Conservation (phyloP, 30 jellyfish, hydroid and myxozoan genomes). For the Phacellophora camtschatica region DNA sequence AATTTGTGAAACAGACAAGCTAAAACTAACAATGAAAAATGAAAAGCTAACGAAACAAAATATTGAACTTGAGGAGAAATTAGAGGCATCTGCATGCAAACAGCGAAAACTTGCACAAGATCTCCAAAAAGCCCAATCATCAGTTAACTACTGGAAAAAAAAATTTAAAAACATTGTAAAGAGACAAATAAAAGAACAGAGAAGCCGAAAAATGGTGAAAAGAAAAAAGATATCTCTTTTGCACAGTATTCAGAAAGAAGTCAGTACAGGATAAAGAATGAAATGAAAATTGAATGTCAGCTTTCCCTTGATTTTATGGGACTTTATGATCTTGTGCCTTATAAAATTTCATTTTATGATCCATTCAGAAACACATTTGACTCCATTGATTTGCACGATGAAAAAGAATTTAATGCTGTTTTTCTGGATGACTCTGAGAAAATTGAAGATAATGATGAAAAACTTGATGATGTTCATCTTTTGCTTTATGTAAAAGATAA, state of each 20-base stretch:
- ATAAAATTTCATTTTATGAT: neutral
- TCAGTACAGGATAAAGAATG: neutral
- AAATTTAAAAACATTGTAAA: neutral
- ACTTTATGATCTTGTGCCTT: constrained; percentile 14
- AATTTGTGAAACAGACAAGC: neutral
- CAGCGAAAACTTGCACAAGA: neutral
- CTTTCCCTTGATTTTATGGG: neutral
- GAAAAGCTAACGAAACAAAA: neutral
- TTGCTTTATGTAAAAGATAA: constrained; percentile 14
- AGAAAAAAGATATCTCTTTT: neutral
- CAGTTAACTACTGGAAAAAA: neutral
- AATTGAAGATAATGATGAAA: neutral
- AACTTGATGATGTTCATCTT: neutral
- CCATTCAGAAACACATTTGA: neutral
- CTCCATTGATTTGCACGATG: no score
- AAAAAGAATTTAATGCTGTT: neutral
- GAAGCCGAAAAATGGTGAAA: neutral
- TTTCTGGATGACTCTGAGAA: neutral
- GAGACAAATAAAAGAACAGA: neutral
- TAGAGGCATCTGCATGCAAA: no score
- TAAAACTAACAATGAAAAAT: neutral
- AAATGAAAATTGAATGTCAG: neutral
- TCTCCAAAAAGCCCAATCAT: no score
- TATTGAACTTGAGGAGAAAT: neutral
- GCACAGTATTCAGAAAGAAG: constrained; percentile 7